Evolutionary conservation across 2,797 vertebrate species (phyloP), one percentile per base, ranked within the genome.

Genomic region (Siniperca obscura): DNA sequence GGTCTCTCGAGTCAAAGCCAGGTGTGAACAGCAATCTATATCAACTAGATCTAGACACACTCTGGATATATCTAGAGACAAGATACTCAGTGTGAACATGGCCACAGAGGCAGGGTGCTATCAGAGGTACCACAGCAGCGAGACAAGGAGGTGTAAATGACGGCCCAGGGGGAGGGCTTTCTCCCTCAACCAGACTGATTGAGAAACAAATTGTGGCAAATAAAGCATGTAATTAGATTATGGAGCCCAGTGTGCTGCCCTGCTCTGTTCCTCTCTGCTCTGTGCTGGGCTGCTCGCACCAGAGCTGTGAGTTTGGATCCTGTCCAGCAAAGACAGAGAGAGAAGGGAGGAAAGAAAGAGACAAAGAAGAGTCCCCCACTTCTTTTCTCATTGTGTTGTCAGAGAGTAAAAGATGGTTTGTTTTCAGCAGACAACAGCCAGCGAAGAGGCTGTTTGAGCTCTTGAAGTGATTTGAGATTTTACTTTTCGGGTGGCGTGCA

Each of bases 171-270:
- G 95, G 95, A 88, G 93, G 93, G 93, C 95, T 96, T 97, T 97
- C 94, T 96, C 96, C 93, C 88, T 85, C 91, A 95, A 94, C 95
- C 95, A 97, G 96, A 97, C 96, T 97, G 97, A 98, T 97, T 97
- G 97, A 96, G 96, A 98, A 98, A 98, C 98, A 98, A 98, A 99
- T 97, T 97, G 96, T 91, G 86, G 95, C 96, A 98, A 98, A 98
- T 98, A 98, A 98, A 97, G 97, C 97, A 97, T 97, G 96, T 98
- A 98, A 99, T 98, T 97, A 97, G 97, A 99, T 99, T 98, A 98
- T 95, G 95, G 95, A 90, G 88, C 85, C 87, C 94, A 92, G 95
- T 91, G 94, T 93, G 90, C 89, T 87, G 90, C 84, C 70, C 88
- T 52, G 87, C 81, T 83, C 73, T 64, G 53, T 50, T 25, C 76